phyloP scores from a whole-genome alignment of 2,888 invertebrate genomes.

The Euproctis similis region DNA sequence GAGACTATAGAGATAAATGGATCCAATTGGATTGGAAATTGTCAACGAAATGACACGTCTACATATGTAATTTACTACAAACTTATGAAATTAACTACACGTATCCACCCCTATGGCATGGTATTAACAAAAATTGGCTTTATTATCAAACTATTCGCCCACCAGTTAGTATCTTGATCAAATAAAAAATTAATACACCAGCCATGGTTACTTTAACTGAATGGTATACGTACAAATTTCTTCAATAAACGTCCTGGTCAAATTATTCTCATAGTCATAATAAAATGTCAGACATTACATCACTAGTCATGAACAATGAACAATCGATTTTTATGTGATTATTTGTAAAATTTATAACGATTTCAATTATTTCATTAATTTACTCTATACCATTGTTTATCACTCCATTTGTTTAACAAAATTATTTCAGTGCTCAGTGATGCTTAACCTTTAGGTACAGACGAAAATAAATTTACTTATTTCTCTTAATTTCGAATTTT shows the following conservation, averaged over 20 bases:
- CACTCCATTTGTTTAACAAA: too few relatives aligned
- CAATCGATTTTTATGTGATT: too few relatives aligned
- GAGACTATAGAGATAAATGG: conserved; percentile 62
- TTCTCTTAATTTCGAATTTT: too few relatives aligned
- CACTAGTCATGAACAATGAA: too few relatives aligned
- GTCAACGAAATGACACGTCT: conserved; percentile 59
- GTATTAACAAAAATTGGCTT: conserved; percentile 72
- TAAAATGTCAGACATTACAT: too few relatives aligned
- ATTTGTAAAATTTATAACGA: too few relatives aligned
- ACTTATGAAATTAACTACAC: conserved; percentile 44
- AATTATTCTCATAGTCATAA: too few relatives aligned
- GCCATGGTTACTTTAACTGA: conserved; percentile 50
- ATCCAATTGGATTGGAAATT: conserved; percentile 60
- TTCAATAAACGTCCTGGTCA: conserved; percentile 55
- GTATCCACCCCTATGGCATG: conserved; percentile 38
- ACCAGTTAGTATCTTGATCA: conserved; percentile 62
- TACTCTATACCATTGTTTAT: too few relatives aligned
- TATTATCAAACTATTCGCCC: conserved; percentile 66
- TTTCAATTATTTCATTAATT: too few relatives aligned
- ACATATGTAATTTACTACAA: conserved; percentile 54
- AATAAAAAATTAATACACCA: conserved; percentile 66
- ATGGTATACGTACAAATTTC: conserved; percentile 55
- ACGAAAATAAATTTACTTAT: too few relatives aligned
- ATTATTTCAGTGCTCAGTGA: too few relatives aligned
- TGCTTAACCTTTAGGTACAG: too few relatives aligned